Conservation (phyloP, 1,140 invertebrate genomes). For the Achatina immaculata region DNA sequence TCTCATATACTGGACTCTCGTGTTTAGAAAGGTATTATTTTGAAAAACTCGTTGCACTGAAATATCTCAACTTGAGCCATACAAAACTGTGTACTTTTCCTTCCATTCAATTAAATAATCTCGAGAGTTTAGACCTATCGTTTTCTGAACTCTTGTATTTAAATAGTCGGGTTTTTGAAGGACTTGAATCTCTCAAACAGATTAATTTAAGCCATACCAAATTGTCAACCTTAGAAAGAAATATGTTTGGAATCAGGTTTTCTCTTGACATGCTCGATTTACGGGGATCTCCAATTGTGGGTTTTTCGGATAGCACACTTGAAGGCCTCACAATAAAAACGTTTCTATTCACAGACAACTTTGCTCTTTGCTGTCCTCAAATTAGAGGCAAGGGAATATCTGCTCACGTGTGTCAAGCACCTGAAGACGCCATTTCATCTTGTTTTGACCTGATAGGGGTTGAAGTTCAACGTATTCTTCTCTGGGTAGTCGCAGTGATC, state of each 20-base stretch:
- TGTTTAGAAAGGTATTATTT: background rate
- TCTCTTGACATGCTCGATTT: background rate
- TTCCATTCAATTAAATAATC: too few species aligned
- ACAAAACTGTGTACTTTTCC: too few species aligned
- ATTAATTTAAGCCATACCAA: background rate
- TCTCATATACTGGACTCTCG: background rate
- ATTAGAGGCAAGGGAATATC: slow-evolving; percentile 31
- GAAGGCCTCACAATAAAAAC: background rate
- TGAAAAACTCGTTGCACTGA: background rate
- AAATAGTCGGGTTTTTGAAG: background rate
- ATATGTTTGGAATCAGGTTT: background rate
- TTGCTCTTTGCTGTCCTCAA: slow-evolving; percentile 51
- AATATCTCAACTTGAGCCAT: background rate
- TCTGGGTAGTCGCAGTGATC: slow-evolving; percentile 52
- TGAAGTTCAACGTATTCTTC: slow-evolving; percentile 43
- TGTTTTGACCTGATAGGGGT: slow-evolving; percentile 50
- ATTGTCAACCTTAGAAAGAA: background rate
- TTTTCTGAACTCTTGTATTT: background rate
- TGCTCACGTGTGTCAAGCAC: slow-evolving; percentile 46
- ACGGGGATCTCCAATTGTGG: background rate
- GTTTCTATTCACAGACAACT: slow-evolving; percentile 42
- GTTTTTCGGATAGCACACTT: background rate
- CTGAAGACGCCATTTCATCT: slow-evolving; percentile 48
- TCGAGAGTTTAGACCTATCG: background rate
- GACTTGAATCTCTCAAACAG: background rate